Evolutionary conservation across 2,797 vertebrate genomes (phyloP).

Genomic region (Yasuhikotakia modesta): DNA sequence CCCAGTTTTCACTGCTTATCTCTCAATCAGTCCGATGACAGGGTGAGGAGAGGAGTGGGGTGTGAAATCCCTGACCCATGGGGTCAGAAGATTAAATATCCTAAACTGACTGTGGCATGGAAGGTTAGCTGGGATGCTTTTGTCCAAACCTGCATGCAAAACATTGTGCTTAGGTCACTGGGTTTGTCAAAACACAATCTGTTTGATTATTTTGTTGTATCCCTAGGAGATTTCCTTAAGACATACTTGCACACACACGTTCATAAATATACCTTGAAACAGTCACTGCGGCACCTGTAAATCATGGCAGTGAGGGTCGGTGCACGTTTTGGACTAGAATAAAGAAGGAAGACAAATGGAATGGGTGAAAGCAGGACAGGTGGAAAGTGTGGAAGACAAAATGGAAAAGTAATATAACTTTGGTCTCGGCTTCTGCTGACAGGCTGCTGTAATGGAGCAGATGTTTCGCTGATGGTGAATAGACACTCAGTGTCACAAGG

Average conservation of each 20-base stretch:
- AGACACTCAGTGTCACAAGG: conserved; percentile 38
- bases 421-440: conserved; percentile 36
- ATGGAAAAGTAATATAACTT: conserved; percentile 55
- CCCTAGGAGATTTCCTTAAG: conserved; percentile 5
- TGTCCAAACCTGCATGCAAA: conserved; percentile 5
- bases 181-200: conserved; percentile 13
- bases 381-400: conserved; percentile 51
- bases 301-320: conserved; percentile 23
- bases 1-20: conserved; percentile 6
- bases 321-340: conserved; percentile 37
- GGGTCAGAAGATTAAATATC: conserved; percentile 16
- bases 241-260: not conserved
- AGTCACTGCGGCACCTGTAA: conserved; percentile 10
- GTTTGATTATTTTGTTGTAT: conserved; percentile 23
- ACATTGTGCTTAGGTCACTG: not conserved
- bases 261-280: conserved; percentile 15
- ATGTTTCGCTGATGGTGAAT: conserved; percentile 60
- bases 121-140: not conserved
- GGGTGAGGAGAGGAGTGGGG: not conserved
- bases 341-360: conserved; percentile 38
- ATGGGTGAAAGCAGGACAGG: conserved; percentile 52
- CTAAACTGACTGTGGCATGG: not conserved
- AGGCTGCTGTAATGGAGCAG: conserved; percentile 65
- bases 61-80: conserved; percentile 25
- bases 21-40: conserved; percentile 35